Evolutionary conservation across 2,113 vertebrate species (phyloP).

Genomic region (Nothocercus julius): DNA sequence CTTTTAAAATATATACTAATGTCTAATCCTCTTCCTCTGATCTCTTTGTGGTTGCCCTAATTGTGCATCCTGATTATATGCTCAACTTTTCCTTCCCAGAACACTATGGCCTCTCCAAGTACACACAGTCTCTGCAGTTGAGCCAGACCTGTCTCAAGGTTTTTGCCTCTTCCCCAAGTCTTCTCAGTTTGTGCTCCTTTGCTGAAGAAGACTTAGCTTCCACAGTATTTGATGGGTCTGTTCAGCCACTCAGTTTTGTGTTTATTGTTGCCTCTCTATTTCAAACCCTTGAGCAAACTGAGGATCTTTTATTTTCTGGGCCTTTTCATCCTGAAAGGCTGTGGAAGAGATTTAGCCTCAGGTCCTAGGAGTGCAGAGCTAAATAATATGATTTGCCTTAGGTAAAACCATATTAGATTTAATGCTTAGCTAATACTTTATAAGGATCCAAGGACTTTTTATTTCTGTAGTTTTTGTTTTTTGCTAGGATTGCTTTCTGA

Average conservation of each 20-base stretch:
- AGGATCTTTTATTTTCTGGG: not conserved
- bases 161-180: not conserved
- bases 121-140: constrained; percentile 1
- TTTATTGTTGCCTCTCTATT: not conserved
- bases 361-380: not conserved
- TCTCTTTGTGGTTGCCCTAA: constrained; percentile 12
- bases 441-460: not conserved
- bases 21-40: constrained; percentile 31
- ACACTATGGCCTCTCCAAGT: not conserved
- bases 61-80: not conserved
- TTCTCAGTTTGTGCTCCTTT: not conserved
- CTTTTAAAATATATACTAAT: constrained; percentile 2
- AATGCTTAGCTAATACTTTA: not conserved
- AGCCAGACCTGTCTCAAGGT: not conserved
- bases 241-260: not conserved
- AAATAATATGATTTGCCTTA: not conserved
- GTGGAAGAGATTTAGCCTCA: not conserved
- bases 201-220: not conserved
- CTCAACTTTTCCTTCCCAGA: not conserved
- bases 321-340: not conserved
- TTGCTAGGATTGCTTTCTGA: not conserved
- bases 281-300: not conserved
- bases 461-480: not conserved
- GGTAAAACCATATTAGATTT: not conserved
- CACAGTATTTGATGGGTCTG: not conserved